A percentile compares a stretch with the other conserved stretches of the same genome.
phyloP scores from a whole-genome alignment of 2,888 invertebrate genomes.

The Thera britannica region DNA sequence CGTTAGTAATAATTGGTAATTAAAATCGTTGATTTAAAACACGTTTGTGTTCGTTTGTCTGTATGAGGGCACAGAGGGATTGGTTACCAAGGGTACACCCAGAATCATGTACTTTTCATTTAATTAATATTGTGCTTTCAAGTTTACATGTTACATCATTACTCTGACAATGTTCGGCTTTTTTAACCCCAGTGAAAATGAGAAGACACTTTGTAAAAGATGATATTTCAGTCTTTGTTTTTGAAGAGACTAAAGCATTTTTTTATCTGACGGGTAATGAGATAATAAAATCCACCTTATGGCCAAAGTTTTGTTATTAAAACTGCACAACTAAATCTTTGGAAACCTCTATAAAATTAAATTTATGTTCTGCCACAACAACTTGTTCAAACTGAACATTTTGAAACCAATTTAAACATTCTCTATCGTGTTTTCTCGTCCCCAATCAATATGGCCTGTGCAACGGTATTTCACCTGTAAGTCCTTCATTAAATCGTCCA shows the following conservation, averaged over 20 bases:
- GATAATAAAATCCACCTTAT: no score
- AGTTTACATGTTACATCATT: no score
- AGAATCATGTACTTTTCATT: conserved; percentile 21
- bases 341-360: no score
- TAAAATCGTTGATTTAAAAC: conserved; percentile 40
- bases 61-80: conserved; percentile 4
- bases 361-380: no score
- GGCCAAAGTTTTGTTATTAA: no score
- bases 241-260: no score
- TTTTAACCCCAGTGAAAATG: no score
- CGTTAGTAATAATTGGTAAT: conserved; percentile 39
- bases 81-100: neutral
- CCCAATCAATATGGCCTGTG: conserved; percentile 15
- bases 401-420: conserved; percentile 15
- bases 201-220: no score
- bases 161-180: no score
- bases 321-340: no score
- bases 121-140: neutral
- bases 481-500: conserved; percentile 36
- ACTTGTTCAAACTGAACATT: neutral
- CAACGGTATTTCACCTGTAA: conserved; percentile 32
- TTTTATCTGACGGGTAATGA: no score
- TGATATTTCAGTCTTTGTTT: no score
- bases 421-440: conserved; percentile 18
- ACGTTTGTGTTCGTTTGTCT: conserved; percentile 31